Evolutionary conservation across 2,113 vertebrate genomes (phyloP).

Genomic region (Pimephales promelas): DNA sequence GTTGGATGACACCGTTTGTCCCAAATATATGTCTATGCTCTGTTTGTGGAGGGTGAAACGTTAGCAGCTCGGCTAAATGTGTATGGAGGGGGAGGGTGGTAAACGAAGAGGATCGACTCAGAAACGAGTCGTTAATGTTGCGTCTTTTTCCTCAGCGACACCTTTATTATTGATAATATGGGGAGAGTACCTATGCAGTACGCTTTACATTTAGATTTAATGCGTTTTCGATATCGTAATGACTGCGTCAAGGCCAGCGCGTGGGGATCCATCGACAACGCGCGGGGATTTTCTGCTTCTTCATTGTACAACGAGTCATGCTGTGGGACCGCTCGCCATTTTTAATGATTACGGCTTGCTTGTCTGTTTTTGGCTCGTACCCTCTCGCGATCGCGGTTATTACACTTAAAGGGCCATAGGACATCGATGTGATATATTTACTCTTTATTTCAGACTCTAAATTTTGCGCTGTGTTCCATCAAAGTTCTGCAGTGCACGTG

Average conservation of each 20-base stretch:
- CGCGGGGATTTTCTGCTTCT: constrained; percentile 79
- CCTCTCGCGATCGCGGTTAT: neutral
- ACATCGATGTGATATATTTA: neutral
- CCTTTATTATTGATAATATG: neutral
- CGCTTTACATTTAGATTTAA: neutral
- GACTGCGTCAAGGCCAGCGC: constrained; percentile 69
- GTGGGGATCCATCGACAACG: constrained; percentile 45
- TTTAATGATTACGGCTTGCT: constrained; percentile 79
- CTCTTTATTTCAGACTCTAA: neutral
- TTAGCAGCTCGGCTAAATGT: constrained; percentile 29
- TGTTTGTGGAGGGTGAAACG: constrained; percentile 5
- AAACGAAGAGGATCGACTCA: constrained; percentile 19
- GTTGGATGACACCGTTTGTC: constrained; percentile 3
- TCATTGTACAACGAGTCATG: constrained; percentile 84
- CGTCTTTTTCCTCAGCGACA: neutral
- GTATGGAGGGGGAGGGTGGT: constrained; percentile 3
- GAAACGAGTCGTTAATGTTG: neutral
- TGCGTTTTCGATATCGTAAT: constrained; percentile 6
- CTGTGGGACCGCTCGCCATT: constrained; percentile 89
- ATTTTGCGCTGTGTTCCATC: neutral
- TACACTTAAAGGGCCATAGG: neutral
- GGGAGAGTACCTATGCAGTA: neutral
- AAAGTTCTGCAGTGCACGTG: constrained; percentile 40
- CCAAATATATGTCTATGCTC: neutral
- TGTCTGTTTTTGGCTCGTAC: neutral